Evolutionary conservation across 2,888 invertebrate genomes (phyloP), one percentile per base, ranked within the genome.

Genomic region (Muscina levida): DNA sequence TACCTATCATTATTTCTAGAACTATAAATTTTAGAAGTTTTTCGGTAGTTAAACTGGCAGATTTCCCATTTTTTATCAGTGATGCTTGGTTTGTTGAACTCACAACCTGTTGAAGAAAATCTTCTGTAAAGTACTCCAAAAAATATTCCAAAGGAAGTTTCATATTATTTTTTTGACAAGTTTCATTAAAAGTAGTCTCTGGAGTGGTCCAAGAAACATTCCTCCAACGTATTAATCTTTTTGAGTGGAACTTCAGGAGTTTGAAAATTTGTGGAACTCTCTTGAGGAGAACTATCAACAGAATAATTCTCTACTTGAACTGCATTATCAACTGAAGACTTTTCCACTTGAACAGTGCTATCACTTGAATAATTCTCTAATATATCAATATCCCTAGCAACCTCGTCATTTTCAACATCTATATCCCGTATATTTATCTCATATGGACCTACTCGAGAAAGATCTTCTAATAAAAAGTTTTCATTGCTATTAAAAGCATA

Each of bases 121-220:
- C 19, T 24, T 62, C 71, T 13, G 73, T 68, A 57, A 79, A 74
- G 46, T 74, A 70, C 62, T 70, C 66, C n/a, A 70, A 66, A 74
- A 74, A 79, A 71, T 74, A 75, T 37, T 66, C 51, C 15, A 62
- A 44, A 39, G 59, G 39, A 19, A 71, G 42, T 79, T 79, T 79
- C 4, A 17, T 8, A 53, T 31, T 24, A 67, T 74, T 79, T 17
- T 72, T 77, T 67, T 57, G 68, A 39, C 53, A 72, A 1, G 37
- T 37, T 71, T 76, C 46, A 65, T 51, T 24, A 71, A 65, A 76
- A 76, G 31, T 17, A 17, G 75, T 59, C 42, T 75, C 70, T 62
- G 75, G 75, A 68, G 44, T 70, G 11, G 39, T 53, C 75, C 39
- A 72, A 31, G 71, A 71, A 72, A 10, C 66, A 70, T 73, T 73